Evolutionary conservation across 2,888 invertebrate species (phyloP), one percentile per base, ranked within the genome.

Genomic region (Rhingia campestris): DNA sequence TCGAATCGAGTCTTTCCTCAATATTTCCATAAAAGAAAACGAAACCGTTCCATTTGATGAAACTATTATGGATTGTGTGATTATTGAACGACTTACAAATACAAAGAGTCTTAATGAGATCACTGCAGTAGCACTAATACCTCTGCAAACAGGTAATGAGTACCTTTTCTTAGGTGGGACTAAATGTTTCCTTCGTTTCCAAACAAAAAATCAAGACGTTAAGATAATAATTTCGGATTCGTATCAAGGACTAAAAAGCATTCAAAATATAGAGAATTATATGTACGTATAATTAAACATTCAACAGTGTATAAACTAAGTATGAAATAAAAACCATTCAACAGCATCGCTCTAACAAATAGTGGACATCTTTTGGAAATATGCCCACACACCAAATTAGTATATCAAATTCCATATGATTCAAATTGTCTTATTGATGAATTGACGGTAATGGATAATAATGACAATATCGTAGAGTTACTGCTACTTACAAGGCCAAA

Each of bases 281-380:
- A 88, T 90, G 91, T 91, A 86, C 79, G 88, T 87, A 77, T 33
- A 14, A 37, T 4, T 49, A 14, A 30, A 32, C 4, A n/a, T 30
- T 41, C n/a, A 22, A 64, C 4, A 14, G 4, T 30, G 10, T 5
- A 9, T 10, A 37, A 4, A 7, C 30, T 10, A 37, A 5, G 10
- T n/a, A 30, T 14, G 3, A 30, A 45, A 43, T 14, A n/a, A 0
- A 41, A 54, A 39, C 53, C 41, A 51, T 32, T n/a, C 0, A 75
- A 30, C 32, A 91, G 91, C 22, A 85, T 91, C 45, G 88, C 88
- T 0, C 86, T 92, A 3, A 90, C 89, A 1, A 85, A 88, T 61
- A 89, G 88, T 32, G 91, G 91, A 0, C 88, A 89, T 32, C 69
- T 92, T 47, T 58, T 91, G 79, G 89, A 91, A 85, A 88, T 91